phyloP scores from a whole-genome alignment of 1,140 invertebrate species.

The Diuraphis noxia region DNA sequence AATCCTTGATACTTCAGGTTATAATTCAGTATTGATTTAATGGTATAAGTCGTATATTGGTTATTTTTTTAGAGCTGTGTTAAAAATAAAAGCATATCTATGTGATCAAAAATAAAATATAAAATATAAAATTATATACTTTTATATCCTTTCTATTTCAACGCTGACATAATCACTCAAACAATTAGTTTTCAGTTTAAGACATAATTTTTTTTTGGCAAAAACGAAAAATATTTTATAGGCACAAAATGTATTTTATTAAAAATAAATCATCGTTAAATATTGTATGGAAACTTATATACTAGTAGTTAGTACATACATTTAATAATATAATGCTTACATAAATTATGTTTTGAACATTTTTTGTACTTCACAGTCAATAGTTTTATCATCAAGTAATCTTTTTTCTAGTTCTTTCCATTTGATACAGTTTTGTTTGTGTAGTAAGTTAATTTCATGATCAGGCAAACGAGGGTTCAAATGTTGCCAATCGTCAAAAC shows the following conservation, averaged over 20 bases:
- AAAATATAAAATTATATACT: not conserved
- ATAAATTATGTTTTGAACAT: slow-evolving; percentile 16
- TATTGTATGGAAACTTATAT: not conserved
- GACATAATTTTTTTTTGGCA: not conserved
- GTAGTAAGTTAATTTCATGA: slow-evolving; percentile 25
- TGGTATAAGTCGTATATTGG: not conserved
- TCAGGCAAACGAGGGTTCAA: slow-evolving; percentile 26
- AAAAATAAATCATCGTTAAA: not conserved
- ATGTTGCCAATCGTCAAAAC: slow-evolving; percentile 15
- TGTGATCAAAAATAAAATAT: not conserved
- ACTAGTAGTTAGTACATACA: too few relatives aligned
- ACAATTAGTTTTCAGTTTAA: not conserved
- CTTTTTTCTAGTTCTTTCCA: slow-evolving; percentile 32
- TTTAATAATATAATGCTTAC: too few relatives aligned
- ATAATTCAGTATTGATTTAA: not conserved
- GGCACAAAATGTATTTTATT: not conserved
- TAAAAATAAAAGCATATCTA: not conserved
- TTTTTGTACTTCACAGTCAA: slow-evolving; percentile 7
- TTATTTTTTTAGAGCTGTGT: not conserved
- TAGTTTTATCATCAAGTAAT: slow-evolving; percentile 29
- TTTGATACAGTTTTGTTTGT: slow-evolving; percentile 26
- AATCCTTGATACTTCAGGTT: not conserved
- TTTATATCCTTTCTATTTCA: not conserved
- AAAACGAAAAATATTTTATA: not conserved
- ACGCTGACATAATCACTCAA: fast-evolving